Percentiles rank a stretch among this genome's conserved stretches.
These are phyloP conservation scores for Megaceryle maxima DNA, from an alignment of 2,113 vertebrate genomes.

Conservation along the genomic window DNA sequence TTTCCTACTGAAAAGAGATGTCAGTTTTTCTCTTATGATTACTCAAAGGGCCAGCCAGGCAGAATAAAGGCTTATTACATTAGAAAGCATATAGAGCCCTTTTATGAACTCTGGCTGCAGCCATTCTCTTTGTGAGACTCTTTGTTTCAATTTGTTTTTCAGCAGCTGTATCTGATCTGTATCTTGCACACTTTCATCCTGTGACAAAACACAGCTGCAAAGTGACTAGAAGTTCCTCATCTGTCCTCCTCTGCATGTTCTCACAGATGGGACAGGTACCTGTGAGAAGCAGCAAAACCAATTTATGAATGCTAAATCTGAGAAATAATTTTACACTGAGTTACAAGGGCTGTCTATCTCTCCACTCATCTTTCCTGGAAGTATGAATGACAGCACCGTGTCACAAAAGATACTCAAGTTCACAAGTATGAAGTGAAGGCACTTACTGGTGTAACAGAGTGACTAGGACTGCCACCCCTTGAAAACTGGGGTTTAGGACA, in stretches of 20 bases:
- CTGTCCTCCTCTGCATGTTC: not conserved
- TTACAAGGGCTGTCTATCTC: not conserved
- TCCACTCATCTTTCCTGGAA: constrained; percentile 29
- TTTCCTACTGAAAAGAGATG: constrained; percentile 44
- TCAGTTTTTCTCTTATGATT: constrained; percentile 9
- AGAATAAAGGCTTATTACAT: constrained; percentile 59
- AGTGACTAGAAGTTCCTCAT: constrained; percentile 21
- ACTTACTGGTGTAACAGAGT: not conserved
- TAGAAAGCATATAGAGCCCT: constrained; percentile 63
- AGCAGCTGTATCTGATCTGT: constrained; percentile 59
- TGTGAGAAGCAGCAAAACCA: not conserved
- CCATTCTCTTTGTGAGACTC: constrained; percentile 47
- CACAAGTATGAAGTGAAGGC: not conserved
- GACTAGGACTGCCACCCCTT: not conserved
- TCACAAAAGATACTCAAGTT: not conserved
- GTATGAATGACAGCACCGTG: not conserved
- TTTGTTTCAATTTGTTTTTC: constrained; percentile 66
- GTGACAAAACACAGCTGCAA: constrained; percentile 55
- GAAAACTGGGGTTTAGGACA: not conserved
- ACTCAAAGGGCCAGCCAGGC: constrained; percentile 34
- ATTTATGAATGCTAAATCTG: not conserved
- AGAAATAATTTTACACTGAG: not conserved
- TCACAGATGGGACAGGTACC: constrained; percentile 6
- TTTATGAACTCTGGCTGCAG: constrained; percentile 65
- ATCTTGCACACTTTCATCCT: constrained; percentile 56